These are phyloP conservation scores for Oreohelix idahoensis DNA, from an alignment of 1,140 invertebrate genomes.

Conservation along the genomic window DNA sequence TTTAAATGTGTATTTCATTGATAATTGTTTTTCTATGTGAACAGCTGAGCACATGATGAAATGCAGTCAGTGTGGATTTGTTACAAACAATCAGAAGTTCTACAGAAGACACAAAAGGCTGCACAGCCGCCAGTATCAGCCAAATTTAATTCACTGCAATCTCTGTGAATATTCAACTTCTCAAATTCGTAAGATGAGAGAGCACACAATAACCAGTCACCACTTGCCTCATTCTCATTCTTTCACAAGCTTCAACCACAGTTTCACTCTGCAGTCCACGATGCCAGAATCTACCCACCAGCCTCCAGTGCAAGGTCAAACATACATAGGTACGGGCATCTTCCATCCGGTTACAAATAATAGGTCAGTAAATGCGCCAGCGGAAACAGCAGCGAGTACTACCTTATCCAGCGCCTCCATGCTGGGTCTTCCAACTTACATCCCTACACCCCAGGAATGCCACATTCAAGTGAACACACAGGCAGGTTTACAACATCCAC, in stretches of 20 bases:
- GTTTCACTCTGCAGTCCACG: not conserved
- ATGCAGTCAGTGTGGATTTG: conserved; percentile 36
- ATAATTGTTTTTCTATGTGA: not conserved
- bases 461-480: conserved; percentile 15
- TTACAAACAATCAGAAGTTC: conserved; percentile 31
- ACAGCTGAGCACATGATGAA: conserved; percentile 37
- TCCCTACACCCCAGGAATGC: conserved; percentile 18
- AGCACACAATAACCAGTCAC: conserved; percentile 36
- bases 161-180: conserved; percentile 36
- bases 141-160: conserved; percentile 29
- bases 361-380: conserved; percentile 18
- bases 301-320: conserved; percentile 17
- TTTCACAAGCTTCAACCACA: not conserved
- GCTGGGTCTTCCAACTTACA: conserved; percentile 26
- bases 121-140: conserved; percentile 35
- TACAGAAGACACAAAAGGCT: conserved; percentile 29
- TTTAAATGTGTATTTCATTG: no score
- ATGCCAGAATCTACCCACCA: not conserved
- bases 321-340: conserved; percentile 22
- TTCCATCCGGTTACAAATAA: conserved; percentile 24
- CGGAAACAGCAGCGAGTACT: not conserved
- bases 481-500: conserved; percentile 29
- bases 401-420: not conserved
- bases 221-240: conserved; percentile 28
- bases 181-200: conserved; percentile 37